Conservation (phyloP, 2,888 invertebrate genomes). For the Oxytorus armatus region DNA sequence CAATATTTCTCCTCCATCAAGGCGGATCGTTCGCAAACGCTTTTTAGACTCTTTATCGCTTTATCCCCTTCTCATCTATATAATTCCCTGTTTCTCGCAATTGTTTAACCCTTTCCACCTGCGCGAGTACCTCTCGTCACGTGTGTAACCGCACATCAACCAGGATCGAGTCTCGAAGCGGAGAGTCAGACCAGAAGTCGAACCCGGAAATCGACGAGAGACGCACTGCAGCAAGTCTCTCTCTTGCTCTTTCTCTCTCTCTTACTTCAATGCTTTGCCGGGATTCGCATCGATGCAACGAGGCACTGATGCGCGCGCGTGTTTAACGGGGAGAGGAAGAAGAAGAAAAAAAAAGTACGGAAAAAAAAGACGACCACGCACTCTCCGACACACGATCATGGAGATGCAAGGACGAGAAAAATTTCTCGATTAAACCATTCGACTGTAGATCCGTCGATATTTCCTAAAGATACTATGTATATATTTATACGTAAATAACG, state of each 20-base stretch:
- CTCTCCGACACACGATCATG: conserved; percentile 58
- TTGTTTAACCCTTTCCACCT: conserved; percentile 48
- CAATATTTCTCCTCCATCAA: conserved; percentile 1
- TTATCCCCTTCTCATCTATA: not conserved
- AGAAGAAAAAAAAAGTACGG: conserved; percentile 32
- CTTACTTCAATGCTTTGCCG: conserved; percentile 12
- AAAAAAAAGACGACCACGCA: conserved; percentile 49
- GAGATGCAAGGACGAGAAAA: conserved; percentile 67
- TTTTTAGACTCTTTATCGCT: conserved; percentile 14
- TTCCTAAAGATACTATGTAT: conserved; percentile 7
- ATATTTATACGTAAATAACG: conserved; percentile 19
- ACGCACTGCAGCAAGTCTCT: conserved; percentile 54
- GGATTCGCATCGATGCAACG: conserved; percentile 60
- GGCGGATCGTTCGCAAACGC: not conserved
- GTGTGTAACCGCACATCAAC: conserved; percentile 54
- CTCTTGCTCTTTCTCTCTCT: conserved; percentile 29
- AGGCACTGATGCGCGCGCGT: conserved; percentile 44
- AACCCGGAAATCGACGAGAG: conserved; percentile 65
- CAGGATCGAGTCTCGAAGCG: conserved; percentile 42
- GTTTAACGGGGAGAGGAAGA: conserved; percentile 38
- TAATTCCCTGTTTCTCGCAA: not conserved
- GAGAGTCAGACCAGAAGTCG: conserved; percentile 58
- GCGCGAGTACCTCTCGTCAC: conserved; percentile 53
- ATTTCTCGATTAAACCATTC: conserved; percentile 68
- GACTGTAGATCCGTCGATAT: conserved; percentile 65